Base-by-base conservation (phyloP, 1,140 invertebrate genomes). In the Drosophila pandora region DNA sequence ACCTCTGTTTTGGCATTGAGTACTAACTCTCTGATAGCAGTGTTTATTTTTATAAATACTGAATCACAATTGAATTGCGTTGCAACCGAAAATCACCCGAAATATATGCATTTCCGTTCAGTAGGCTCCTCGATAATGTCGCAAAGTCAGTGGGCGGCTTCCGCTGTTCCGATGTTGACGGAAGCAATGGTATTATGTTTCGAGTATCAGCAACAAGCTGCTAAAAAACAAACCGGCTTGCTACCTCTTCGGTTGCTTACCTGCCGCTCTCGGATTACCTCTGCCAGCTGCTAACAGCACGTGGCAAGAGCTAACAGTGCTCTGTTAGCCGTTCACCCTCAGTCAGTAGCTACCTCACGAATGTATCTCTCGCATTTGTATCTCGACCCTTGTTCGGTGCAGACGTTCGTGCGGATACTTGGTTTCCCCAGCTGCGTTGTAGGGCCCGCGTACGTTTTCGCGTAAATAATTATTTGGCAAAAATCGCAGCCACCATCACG, bases 271-370 rank as follows among this genome's bases (percentile, higher is more conserved):
- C 21, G 13, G 32, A 45, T 59, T 45, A 47, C 57, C 56, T 41
- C 13, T 54, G 62, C 41, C 80, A 82, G 79, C 75, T 82, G 79
- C 67, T 67, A 75, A 75, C 63, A 75, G 75, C 75, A 81, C 78
- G 78, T 72, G 77, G 49, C 63, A 53, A 49, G 60, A 76, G 7
- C 39, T 50, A 67, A 76, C 56, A 60, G 53, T 3, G 22, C 59
- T 7, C 22, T 63, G 45, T 43, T 70, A 58, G n/a, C n/a, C 34
- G 32, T 22, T 47, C 17, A 60, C 28, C 49, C 43, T 17, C 17
- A 0, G 17, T 17, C 17, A 17, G 17, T 17, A 17, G 17, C 17
- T 17, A 17, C 17, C 17, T 17, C 17, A 17, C 17, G 17, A 17
- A 17, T 17, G 17, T 17, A 17, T 17, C 17, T 17, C 17, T 17